Evolutionary conservation across 2,888 invertebrate species (phyloP), one percentile per base, ranked within the genome.

Genomic region (Pantelozetes paolii): DNA sequence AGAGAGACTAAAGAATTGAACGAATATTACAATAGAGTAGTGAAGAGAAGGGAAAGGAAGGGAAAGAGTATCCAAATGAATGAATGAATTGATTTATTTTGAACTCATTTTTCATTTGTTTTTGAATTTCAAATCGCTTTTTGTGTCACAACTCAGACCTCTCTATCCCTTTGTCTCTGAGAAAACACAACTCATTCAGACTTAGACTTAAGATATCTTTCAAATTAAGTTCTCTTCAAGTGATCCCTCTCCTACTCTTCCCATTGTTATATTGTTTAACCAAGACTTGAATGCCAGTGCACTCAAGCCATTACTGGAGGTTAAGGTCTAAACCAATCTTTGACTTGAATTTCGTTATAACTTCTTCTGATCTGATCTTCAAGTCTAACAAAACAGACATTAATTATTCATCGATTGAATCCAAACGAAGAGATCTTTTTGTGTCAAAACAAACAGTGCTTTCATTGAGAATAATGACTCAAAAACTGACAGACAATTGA

Each of bases 71-170:
- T 45, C n/a, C 45, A 45, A 45, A n/a, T n/a, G n/a, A n/a, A 45
- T 45, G 23, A 57, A 57, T 57, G 57, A 57, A 57, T 57, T 23
- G 57, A 57, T 57, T 57, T 57, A 20, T 57, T 57, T 57, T n/a
- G 5, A 20, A 57, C 57, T 57, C 57, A 57, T 57, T 57, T 57
- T 57, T 57, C 23, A 57, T 57, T 26, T 20, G 26, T n/a, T n/a
- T 20, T 57, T 57, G 23, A 23, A 20, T 23, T 57, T 57, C 28
- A 57, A 26, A 57, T 26, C 23, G 26, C 23, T 20, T 20, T 57
- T 20, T 57, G 57, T 26, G 57, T 6, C 23, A 20, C 23, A 18
- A 9, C 45, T 45, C 15, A 45, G 45, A 45, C 15, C 45, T 45
- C 15, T n/a, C 45, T 8, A 18, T 40, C 40, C 45, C 2, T 13